These are phyloP conservation scores for Anastrepha ludens DNA, from an alignment of 1,140 invertebrate species.

Conservation along the genomic window DNA sequence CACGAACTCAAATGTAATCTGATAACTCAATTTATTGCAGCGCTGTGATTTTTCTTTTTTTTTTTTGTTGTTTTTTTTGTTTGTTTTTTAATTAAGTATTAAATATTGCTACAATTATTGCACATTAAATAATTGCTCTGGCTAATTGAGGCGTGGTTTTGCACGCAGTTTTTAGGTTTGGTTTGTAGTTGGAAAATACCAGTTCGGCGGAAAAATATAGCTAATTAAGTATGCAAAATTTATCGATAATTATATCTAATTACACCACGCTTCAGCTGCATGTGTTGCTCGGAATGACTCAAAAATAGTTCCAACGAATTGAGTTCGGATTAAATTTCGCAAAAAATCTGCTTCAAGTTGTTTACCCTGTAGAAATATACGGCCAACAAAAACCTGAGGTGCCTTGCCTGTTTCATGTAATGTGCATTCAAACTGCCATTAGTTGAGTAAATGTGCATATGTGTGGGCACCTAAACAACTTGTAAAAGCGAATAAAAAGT, in stretches of 20 bases:
- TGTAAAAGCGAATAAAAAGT: too few species aligned
- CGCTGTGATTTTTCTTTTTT: neutral
- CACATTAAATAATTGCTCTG: constrained; percentile 14
- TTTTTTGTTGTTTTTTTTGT: too few species aligned
- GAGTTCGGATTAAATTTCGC: neutral
- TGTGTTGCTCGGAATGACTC: neutral
- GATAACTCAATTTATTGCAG: neutral
- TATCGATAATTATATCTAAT: constrained; percentile 23
- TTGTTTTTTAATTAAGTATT: neutral
- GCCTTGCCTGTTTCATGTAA: too few species aligned
- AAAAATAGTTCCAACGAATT: neutral
- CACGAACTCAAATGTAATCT: neutral
- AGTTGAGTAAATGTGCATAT: too few species aligned
- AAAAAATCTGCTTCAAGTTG: neutral
- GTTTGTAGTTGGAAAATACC: neutral
- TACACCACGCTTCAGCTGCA: neutral
- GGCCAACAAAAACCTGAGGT: too few species aligned
- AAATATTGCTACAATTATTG: neutral
- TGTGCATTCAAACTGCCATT: too few species aligned
- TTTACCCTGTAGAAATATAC: too few species aligned
- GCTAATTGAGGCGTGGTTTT: constrained; percentile 14
- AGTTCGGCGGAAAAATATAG: neutral
- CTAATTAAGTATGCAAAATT: neutral
- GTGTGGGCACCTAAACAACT: too few species aligned
- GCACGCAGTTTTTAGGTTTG: neutral